Base-by-base conservation (phyloP, 2,888 invertebrate species). In the Thymelicus lineola region DNA sequence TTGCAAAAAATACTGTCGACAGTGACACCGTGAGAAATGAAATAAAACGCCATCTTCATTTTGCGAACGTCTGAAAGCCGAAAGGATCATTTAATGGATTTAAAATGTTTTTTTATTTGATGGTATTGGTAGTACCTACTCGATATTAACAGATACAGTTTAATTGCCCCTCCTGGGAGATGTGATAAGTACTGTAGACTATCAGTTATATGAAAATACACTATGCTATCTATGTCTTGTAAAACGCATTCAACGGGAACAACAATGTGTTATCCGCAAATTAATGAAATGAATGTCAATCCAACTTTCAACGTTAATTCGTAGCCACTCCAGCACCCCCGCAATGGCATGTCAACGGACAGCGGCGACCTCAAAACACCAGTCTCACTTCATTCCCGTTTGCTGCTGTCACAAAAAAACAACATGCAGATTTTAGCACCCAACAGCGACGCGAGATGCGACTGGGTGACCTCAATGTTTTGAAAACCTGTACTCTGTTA, bases 401-500 rank as follows among this genome's bases (percentile, higher is more conserved):
- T 35, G 57, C 57, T 57, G 36, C 36, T 36, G 7, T 36, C 45
- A 12, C 28, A 53, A 53, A 46, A 55, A 68, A 55, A 55, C 42
- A 61, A 61, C 38, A 68, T 35, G 61, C 53, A 55, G 42, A 61
- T 61, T 68, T 68, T 68, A 68, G 67, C 67, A 68, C 61, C 67
- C 61, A 53, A 68, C 67, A 68, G 7, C 65, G 35, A 46, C n/a
- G 42, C 20, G 58, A 35, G 65, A 57, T 65, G 55, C 46, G 65
- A 57, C 42, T 28, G 57, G 20, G 66, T 61, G 73, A 68, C 71
- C 68, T 72, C 62, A 66, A 71, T 71, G 66, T 77, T 55, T 60
- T 67, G 45, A 36, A 35, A 36, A 61, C 60, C 36, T 53, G 66
- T 50, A 57, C 78, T 79, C 80, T 75, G 77, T 87, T 88, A 85